Evolutionary conservation across 1,140 invertebrate genomes (phyloP).

Genomic region (Planococcus citri): DNA sequence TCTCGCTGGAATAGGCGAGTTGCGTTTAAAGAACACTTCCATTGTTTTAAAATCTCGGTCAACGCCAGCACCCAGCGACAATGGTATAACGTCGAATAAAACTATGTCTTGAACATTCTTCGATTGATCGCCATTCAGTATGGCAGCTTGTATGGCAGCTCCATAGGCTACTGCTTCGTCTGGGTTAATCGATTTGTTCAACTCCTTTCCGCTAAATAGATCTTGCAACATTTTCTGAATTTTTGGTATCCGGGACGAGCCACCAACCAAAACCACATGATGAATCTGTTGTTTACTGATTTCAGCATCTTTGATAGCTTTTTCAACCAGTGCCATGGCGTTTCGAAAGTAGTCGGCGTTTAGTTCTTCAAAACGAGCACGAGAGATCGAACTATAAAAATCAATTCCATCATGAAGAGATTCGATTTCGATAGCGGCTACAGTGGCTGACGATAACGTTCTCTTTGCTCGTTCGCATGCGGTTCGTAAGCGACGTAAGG

Average conservation of each 20-base stretch:
- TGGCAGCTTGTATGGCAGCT: conserved; percentile 82
- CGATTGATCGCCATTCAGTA: conserved; percentile 86
- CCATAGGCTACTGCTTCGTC: conserved; percentile 89
- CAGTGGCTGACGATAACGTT: conserved; percentile 84
- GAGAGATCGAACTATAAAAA: conserved; percentile 88
- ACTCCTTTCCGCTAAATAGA: conserved; percentile 94
- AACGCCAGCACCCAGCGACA: conserved; percentile 92
- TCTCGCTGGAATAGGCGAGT: conserved; percentile 92
- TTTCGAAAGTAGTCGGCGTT: conserved; percentile 82
- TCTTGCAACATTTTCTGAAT: conserved; percentile 89
- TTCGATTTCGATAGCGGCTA: conserved; percentile 90
- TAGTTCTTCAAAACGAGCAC: conserved; percentile 89
- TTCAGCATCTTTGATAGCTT: conserved; percentile 84
- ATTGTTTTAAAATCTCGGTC: too few species aligned
- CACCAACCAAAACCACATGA: conserved; percentile 93
- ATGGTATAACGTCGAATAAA: conserved; percentile 82
- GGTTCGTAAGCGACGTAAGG: conserved; percentile 78
- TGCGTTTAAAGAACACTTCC: conserved; percentile 93
- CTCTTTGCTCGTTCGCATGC: conserved; percentile 93
- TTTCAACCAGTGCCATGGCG: conserved; percentile 91
- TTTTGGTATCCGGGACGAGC: conserved; percentile 97
- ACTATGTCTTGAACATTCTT: conserved; percentile 83
- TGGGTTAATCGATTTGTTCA: conserved; percentile 95
- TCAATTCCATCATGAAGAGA: conserved; percentile 91
- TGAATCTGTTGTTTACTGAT: conserved; percentile 84